phyloP scores from a whole-genome alignment of 2,797 vertebrate species.

The Geotrypetes seraphini region DNA sequence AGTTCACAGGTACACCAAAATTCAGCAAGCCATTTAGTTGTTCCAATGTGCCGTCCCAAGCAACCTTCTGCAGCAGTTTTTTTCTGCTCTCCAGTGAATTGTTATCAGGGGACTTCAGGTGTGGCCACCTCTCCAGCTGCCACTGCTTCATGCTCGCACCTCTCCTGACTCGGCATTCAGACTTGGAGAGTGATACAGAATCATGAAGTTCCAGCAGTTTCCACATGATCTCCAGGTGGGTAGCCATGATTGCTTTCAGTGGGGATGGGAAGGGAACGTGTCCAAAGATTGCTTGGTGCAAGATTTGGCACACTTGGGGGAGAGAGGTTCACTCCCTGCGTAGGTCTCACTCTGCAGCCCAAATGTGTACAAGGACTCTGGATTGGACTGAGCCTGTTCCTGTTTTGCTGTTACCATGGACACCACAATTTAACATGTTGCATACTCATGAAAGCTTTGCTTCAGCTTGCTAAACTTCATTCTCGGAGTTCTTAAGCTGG shows the following conservation, averaged over 20 bases:
- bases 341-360: neutral
- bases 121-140: conserved; percentile 24
- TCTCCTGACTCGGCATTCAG: conserved; percentile 21
- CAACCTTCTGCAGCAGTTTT: conserved; percentile 24
- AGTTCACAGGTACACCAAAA: conserved; percentile 27
- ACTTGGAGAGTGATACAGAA: conserved; percentile 26
- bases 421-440: conserved; percentile 1
- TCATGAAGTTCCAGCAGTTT: conserved; percentile 35
- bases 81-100: conserved; percentile 18
- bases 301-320: too few relatives aligned
- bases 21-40: conserved; percentile 28
- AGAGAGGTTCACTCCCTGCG: neutral
- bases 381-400: conserved; percentile 1
- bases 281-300: too few relatives aligned
- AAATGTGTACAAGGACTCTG: conserved; percentile 2
- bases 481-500: neutral
- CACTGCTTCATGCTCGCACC: conserved; percentile 20
- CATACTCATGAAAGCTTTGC: neutral
- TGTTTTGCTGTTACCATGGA: conserved; percentile 13
- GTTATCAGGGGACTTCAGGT: conserved; percentile 3
- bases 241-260: too few relatives aligned
- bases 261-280: too few relatives aligned
- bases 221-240: conserved; percentile 24
- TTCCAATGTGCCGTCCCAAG: conserved; percentile 29
- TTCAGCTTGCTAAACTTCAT: conserved; percentile 1